A percentile compares a stretch with the other conserved stretches of the same genome.
Evolutionary conservation across 2,888 invertebrate genomes (phyloP).

Genomic region (Ornithoptera priamus): DNA sequence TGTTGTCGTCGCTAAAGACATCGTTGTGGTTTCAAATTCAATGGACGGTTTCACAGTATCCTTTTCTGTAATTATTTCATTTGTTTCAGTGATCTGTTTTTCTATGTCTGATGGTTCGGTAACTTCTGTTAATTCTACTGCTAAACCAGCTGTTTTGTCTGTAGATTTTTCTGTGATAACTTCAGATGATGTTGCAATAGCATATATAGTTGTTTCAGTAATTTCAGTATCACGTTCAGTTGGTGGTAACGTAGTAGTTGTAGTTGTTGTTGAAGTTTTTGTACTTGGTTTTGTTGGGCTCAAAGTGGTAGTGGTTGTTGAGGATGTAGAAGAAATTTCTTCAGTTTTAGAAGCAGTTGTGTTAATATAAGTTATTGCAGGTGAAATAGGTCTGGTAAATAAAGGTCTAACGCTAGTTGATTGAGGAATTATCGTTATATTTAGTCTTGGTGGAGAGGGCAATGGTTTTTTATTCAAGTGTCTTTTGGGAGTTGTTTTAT

Average conservation of each 20-base stretch:
- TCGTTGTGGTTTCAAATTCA: constrained; percentile 39
- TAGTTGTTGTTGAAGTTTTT: constrained; percentile 39
- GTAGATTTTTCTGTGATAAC: constrained; percentile 41
- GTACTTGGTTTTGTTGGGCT: constrained; percentile 33
- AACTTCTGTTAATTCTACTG: constrained; percentile 30
- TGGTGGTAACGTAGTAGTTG: constrained; percentile 40
- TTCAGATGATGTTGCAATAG: constrained; percentile 41
- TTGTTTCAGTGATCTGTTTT: constrained; percentile 33
- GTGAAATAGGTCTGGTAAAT: constrained; percentile 58
- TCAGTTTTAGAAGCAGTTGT: constrained; percentile 47
- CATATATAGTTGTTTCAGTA: constrained; percentile 38
- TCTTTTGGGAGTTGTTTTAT: constrained; percentile 55
- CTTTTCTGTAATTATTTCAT: constrained; percentile 43
- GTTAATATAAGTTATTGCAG: constrained; percentile 67
- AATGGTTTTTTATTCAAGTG: constrained; percentile 65
- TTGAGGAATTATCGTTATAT: constrained; percentile 70
- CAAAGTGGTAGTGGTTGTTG: constrained; percentile 34
- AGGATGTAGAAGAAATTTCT: constrained; percentile 41
- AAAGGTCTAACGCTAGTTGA: constrained; percentile 64
- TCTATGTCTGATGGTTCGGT: constrained; percentile 34
- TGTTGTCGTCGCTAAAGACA: constrained; percentile 32
- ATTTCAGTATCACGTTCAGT: constrained; percentile 37
- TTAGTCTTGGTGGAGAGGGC: constrained; percentile 68
- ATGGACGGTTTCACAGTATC: constrained; percentile 48
- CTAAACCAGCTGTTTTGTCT: constrained; percentile 32